Evolutionary conservation across 2,888 invertebrate genomes (phyloP).

Genomic region (Hemistola chrysoprasaria): DNA sequence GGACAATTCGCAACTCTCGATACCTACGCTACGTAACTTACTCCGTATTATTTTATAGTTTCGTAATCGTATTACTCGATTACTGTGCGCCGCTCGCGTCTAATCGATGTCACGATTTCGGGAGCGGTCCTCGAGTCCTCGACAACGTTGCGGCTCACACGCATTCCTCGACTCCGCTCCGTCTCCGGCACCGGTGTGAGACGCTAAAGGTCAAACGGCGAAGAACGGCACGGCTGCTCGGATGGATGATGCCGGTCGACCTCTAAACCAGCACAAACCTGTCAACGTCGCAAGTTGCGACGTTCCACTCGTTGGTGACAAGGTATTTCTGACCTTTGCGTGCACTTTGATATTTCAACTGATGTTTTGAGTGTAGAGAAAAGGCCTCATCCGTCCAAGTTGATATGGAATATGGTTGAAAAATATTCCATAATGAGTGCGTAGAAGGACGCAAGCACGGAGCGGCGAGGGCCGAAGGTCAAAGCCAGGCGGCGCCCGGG

Average conservation of each 20-base stretch:
- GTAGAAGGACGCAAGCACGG: conserved; percentile 29
- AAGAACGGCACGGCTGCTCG: conserved; percentile 14
- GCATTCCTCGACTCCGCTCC: conserved; percentile 31
- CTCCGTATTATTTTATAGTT: conserved; percentile 78
- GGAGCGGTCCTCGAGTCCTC: conserved; percentile 55
- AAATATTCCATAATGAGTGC: conserved; percentile 24
- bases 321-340: conserved; percentile 19
- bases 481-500: conserved; percentile 39
- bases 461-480: conserved; percentile 18
- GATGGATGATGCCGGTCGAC: conserved; percentile 27
- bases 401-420: background rate
- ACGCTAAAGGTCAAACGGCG: conserved; percentile 42
- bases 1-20: conserved; percentile 60
- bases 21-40: conserved; percentile 72
- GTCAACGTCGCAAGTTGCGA: conserved; percentile 23
- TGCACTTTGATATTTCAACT: conserved; percentile 23
- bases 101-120: conserved; percentile 75
- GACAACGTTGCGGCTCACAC: conserved; percentile 44
- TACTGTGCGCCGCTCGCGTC: conserved; percentile 64
- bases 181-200: conserved; percentile 20
- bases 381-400: too few relatives aligned
- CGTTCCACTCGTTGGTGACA: conserved; percentile 22
- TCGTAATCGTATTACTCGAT: conserved; percentile 76
- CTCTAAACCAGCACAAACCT: conserved; percentile 29
- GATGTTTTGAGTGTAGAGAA: conserved; percentile 2